Base-by-base conservation (phyloP, 1,140 invertebrate species). In the Drosophila hydei region DNA sequence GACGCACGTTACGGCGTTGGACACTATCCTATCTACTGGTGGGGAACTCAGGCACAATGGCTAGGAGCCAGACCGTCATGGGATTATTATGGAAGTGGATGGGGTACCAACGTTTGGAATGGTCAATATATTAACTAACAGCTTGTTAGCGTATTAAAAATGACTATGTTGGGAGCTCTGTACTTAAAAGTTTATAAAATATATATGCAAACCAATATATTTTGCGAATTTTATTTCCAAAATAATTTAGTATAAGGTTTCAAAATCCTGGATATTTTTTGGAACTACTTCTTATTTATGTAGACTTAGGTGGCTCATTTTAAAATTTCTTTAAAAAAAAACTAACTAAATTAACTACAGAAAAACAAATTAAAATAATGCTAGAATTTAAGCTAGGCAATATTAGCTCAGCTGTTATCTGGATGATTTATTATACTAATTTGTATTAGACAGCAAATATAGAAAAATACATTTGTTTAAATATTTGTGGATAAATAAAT, bases 1-100 rank as follows among this genome's bases (percentile, higher is more conserved):
- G 11, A 2, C 30, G 12, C n/a, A 9, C 18, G 33, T 7, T 45
- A 63, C 4, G 74, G 30, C 14, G n/a, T 21, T 11, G 72, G 79
- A 25, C 21, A 36, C 7, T 85, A 85, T 72, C 80, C 77, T n/a
- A n/a, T n/a, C 4, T 84, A 84, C 42, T 77, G 77, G 71, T 85
- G 81, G 81, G 81, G 75, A 25, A 45, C 59, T 1, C 59, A 76
- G 18, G 40, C 40, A 11, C 45, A 47, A 30, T 83, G 79, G 79
- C 25, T 72, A 18, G 45, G 52, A 43, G 36, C 40, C n/a, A 61
- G 50, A n/a, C 81, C 62, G 1, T 33, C 60, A 19, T 85, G 83
- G 81, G 47, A 43, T 14, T 85, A 85, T 52, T 85, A 85, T 59
- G 36, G 45, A 62, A 23, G 25, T 47, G 55, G 50, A 25, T 87